Percentiles rank a stretch among this genome's conserved stretches.
Conservation (phyloP, 1,140 invertebrate species). For the Vanessa atalanta region DNA sequence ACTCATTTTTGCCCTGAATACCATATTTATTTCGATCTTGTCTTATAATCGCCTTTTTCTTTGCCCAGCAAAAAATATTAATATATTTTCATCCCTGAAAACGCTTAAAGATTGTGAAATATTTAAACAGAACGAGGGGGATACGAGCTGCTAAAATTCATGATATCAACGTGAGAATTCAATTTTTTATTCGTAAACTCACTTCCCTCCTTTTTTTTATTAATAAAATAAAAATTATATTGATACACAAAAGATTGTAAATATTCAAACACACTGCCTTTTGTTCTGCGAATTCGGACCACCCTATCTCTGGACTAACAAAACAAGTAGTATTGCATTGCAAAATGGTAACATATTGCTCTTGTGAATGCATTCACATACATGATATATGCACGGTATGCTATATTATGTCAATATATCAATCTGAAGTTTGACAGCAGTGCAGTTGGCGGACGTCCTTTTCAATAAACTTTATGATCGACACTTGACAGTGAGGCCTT, state of each 20-base stretch:
- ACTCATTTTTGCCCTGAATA: no score
- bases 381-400: slow-evolving; percentile 5
- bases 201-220: neutral
- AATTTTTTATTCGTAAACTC: no score
- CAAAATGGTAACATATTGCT: slow-evolving; percentile 14
- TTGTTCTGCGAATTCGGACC: neutral
- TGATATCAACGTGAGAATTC: no score
- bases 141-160: no score
- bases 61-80: no score
- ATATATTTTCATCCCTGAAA: no score
- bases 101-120: no score
- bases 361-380: slow-evolving; percentile 6
- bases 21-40: no score
- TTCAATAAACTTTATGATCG: slow-evolving; percentile 33
- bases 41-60: no score
- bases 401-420: slow-evolving; percentile 36
- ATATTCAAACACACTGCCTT: neutral
- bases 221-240: neutral
- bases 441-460: slow-evolving; percentile 35
- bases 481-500: slow-evolving; percentile 22
- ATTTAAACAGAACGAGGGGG: no score
- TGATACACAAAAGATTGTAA: neutral
- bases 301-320: neutral
- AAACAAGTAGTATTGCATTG: slow-evolving; percentile 3
- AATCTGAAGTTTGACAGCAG: slow-evolving; percentile 37